Evolutionary conservation across 1,140 invertebrate genomes (phyloP).

Genomic region (Mylabris phalerata): DNA sequence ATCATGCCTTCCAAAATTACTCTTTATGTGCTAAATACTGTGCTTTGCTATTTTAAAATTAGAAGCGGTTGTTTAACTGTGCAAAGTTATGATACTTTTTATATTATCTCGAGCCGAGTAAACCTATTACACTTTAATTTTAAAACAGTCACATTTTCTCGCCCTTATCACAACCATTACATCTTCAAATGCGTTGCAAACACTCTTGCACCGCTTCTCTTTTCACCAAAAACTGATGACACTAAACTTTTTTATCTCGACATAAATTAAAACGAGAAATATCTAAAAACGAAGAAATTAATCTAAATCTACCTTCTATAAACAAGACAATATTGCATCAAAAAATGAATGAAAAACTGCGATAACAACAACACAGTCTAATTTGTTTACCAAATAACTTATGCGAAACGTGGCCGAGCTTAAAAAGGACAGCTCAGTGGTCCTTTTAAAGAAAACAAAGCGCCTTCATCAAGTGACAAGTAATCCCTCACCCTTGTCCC

Average conservation of each 20-base stretch:
- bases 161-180: conserved; percentile 34
- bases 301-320: no score
- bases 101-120: conserved; percentile 35
- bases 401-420: conserved; percentile 19
- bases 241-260: conserved; percentile 37
- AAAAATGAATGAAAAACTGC: conserved; percentile 11
- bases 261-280: conserved; percentile 25
- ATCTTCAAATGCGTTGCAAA: conserved; percentile 34
- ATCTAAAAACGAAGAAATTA: no score
- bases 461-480: conserved; percentile 8
- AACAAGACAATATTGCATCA: no score
- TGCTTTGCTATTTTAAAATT: conserved; percentile 31
- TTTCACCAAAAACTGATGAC: conserved; percentile 35
- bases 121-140: conserved; percentile 42
- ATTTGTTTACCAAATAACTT: conserved; percentile 23
- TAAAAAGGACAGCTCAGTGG: conserved; percentile 17
- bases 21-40: conserved; percentile 31
- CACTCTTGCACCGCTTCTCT: conserved; percentile 24
- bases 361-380: conserved; percentile 18
- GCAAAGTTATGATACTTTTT: conserved; percentile 35
- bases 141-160: conserved; percentile 41
- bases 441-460: conserved; percentile 17
- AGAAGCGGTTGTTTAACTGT: conserved; percentile 34
- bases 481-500: conserved; percentile 8
- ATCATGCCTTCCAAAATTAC: conserved; percentile 24